phyloP scores from a whole-genome alignment of 2,113 vertebrate species.

The Podarcis muralis region DNA sequence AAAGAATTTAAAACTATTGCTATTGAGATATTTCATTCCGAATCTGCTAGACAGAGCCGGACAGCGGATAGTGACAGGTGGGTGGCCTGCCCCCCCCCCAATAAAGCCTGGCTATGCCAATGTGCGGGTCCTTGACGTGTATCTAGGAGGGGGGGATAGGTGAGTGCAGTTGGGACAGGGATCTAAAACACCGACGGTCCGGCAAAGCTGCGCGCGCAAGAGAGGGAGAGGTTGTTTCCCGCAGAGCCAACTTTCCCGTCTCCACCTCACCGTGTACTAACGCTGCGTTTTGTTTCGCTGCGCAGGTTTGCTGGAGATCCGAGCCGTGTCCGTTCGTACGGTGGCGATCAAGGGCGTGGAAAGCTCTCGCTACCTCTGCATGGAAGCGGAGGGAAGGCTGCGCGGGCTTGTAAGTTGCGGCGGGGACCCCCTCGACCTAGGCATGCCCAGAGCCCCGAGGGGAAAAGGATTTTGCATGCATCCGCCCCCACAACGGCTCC shows the following conservation, averaged over 20 bases:
- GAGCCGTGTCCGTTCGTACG: slow-evolving; percentile 81
- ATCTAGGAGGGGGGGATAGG: too few species aligned
- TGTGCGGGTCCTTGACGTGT: too few species aligned
- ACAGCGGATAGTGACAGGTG: too few species aligned
- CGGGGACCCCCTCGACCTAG: too few species aligned
- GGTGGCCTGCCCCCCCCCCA: too few species aligned
- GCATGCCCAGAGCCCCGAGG: too few species aligned
- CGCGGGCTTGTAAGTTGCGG: slow-evolving; percentile 83
- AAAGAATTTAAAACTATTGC: too few species aligned
- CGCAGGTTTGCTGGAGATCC: slow-evolving; percentile 90
- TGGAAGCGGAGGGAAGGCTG: slow-evolving; percentile 82
- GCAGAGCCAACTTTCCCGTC: background rate
- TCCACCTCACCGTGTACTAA: background rate
- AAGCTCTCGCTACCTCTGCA: slow-evolving; percentile 88
- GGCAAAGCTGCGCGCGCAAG: background rate
- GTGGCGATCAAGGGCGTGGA: slow-evolving; percentile 90
- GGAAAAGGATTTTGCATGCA: background rate
- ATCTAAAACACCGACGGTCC: background rate
- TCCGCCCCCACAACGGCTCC: rapidly evolving
- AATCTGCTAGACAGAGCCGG: too few species aligned
- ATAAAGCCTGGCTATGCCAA: too few species aligned
- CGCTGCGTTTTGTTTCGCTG: slow-evolving; percentile 13
- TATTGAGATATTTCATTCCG: too few species aligned
- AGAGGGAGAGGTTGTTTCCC: background rate
- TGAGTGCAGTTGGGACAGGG: too few species aligned